A percentile compares a stretch with the other conserved stretches of the same genome.
Conservation (phyloP, 2,113 vertebrate genomes). For the Probosciger aterrimus region DNA sequence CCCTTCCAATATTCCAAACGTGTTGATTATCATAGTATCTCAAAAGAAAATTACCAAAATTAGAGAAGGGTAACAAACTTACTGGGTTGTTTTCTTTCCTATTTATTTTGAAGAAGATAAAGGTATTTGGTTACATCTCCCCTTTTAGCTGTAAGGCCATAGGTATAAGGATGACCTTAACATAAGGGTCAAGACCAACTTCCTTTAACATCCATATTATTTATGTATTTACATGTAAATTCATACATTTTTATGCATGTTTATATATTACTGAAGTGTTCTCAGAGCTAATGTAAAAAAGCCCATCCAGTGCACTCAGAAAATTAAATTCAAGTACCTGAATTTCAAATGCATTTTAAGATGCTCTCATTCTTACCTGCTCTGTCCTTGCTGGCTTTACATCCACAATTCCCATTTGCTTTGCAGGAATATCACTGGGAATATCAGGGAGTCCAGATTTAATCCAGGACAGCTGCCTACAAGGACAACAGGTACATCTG, state of each 20-base stretch:
- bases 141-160: neutral
- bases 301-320: neutral
- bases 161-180: neutral
- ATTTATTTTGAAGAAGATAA: neutral
- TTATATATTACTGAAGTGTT: neutral
- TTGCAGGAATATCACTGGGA: neutral
- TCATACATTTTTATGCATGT: neutral
- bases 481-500: accelerated
- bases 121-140: neutral
- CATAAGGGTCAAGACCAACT: neutral
- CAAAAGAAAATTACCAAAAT: neutral
- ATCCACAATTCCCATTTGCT: neutral
- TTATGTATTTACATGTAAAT: neutral
- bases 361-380: neutral
- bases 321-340: neutral
- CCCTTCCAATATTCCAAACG: neutral
- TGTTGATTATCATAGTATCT: neutral
- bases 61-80: neutral
- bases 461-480: neutral
- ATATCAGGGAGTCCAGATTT: neutral
- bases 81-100: neutral
- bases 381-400: neutral
- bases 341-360: neutral
- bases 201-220: neutral
- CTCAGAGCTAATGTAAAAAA: neutral